Conservation (phyloP, 2,797 vertebrate species). For the Merluccius polli region DNA sequence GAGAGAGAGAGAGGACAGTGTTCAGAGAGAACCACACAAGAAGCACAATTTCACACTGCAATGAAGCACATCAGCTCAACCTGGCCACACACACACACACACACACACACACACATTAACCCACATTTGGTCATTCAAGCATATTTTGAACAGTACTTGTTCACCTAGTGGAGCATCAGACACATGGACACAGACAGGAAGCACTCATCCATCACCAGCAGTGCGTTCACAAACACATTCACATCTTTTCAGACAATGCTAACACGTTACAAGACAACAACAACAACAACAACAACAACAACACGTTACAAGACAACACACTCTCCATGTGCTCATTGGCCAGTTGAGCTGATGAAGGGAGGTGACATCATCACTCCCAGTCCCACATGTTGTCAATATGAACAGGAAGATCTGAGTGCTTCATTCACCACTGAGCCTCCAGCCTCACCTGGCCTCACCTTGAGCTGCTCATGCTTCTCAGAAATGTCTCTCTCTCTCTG, state of each 20-base stretch:
- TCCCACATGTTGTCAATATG: too few relatives aligned
- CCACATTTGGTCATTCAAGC: background rate
- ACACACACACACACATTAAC: background rate
- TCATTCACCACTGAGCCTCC: too few relatives aligned
- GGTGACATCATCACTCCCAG: background rate
- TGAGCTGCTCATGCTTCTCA: background rate
- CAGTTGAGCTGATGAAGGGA: background rate
- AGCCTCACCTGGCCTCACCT: too few relatives aligned
- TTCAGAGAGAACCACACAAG: conserved; percentile 57
- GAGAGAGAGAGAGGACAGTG: conserved; percentile 45
- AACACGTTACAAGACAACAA: background rate
- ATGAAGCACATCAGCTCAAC: conserved; percentile 65
- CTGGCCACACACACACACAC: conserved; percentile 37
- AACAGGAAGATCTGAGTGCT: background rate
- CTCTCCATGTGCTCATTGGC: background rate
- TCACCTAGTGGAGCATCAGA: conserved; percentile 1
- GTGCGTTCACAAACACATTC: background rate
- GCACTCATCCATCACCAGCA: background rate
- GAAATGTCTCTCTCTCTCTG: background rate
- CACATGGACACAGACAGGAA: background rate
- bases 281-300: background rate
- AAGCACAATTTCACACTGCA: conserved; percentile 75
- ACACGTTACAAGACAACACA: background rate
- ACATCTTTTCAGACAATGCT: background rate
- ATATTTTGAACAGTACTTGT: conserved; percentile 2